phyloP scores from a whole-genome alignment of 2,888 invertebrate genomes.

The Pollenia angustigena region DNA sequence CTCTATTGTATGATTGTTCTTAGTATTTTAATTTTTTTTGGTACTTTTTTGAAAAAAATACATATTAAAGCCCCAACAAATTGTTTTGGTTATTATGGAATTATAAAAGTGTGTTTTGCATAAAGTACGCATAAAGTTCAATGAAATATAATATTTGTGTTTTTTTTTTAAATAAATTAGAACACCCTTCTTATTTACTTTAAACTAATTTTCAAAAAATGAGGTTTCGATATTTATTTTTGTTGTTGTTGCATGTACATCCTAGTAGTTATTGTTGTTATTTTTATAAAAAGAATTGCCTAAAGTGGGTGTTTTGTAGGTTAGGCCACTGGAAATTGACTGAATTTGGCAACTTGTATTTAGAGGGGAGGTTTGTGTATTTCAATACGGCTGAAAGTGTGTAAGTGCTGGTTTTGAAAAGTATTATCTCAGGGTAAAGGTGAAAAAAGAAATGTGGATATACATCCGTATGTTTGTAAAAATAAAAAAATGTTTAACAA shows the following conservation, averaged over 20 bases:
- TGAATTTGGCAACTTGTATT: no score
- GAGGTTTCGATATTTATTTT: neutral
- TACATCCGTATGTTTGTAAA: neutral
- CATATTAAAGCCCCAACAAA: no score
- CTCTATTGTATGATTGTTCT: no score
- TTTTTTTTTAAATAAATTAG: neutral
- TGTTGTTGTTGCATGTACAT: neutral
- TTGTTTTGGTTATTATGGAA: no score
- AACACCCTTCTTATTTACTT: slow-evolving; percentile 25
- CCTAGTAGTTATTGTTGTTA: neutral
- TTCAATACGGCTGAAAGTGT: neutral
- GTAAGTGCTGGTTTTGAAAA: slow-evolving; percentile 1
- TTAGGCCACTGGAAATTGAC: no score
- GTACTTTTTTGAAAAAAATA: no score
- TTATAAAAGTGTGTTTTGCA: no score
- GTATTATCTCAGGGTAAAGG: slow-evolving; percentile 16
- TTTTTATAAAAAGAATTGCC: slow-evolving; percentile 31
- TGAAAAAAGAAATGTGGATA: slow-evolving; percentile 10
- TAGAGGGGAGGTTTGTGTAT: neutral
- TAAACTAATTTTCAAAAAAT: slow-evolving; percentile 24
- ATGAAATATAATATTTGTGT: neutral
- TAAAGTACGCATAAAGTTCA: no score
- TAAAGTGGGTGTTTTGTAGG: slow-evolving; percentile 40
- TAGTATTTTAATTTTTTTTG: no score
- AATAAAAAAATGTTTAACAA: neutral